Base-by-base conservation (phyloP, 2,113 vertebrate species). In the Astur gentilis region DNA sequence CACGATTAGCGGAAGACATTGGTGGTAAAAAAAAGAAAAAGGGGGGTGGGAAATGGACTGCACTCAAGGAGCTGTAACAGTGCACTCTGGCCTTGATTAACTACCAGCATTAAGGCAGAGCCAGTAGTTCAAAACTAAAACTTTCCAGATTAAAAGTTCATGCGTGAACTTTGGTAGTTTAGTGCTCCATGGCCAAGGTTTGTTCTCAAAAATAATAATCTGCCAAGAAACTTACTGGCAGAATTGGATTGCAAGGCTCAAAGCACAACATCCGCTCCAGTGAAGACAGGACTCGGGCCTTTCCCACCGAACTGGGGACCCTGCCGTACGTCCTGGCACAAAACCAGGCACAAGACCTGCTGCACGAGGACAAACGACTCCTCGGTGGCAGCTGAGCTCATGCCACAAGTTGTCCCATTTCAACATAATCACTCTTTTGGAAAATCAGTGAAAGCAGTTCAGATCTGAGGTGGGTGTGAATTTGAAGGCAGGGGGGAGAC, bases 221-320 rank as follows among this genome's bases (percentile, higher is more conserved):
- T 38, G 61, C 75, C 83, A 71, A 85, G n/a, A 45, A 82, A 71
- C 3, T 49, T 2, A 9, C 17, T 9, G 17, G 27, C 45, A 78
- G 8, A 69, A 32, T 0, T 0, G n/a, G 47, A 44, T 10, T 57
- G 69, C 16, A 5, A 6, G 23, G 17, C 25, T 60, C 1, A 1
- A 36, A 92, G 50, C 45, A 12, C 13, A 2, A 8, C n/a, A 52
- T 20, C 60, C 38, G 2, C 36, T 27, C 34, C 79, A 27, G 45
- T 13, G 45, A 26, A 79, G 52, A 76, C 52, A 70, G 92, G 77
- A 5, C 54, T 25, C 0, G 5, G 67, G 61, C 23, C 25, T 1
- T 10, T 7, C 32, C 0, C 66, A 21, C 10, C 3, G 1, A 20
- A 2, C 12, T 0, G 6, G 38, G 67, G 66, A 47, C 91, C n/a